Evolutionary conservation across 2,888 invertebrate genomes (phyloP), one percentile per base, ranked within the genome.

Genomic region (Agrotis exclamationis): DNA sequence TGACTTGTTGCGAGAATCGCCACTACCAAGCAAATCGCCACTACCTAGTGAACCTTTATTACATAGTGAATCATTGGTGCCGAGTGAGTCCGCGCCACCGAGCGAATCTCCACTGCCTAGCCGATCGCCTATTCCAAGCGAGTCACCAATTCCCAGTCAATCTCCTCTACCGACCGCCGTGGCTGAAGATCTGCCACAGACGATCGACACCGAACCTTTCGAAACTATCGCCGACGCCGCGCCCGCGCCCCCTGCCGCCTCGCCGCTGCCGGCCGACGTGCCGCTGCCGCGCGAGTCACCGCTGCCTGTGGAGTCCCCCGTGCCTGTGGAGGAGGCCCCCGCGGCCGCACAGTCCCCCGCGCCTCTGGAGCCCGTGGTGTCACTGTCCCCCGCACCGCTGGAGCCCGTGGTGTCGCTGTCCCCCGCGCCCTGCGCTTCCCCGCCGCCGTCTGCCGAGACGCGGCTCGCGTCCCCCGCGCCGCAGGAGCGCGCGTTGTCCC

Each of bases 71-170:
- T 71, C 86, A 0, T 75, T 84, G 58, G 58, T 82, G 24, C 85
- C 80, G 22, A 70, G 70, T 11, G 85, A 86, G 14, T 70, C 70
- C 18, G 57, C 68, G 22, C 13, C 74, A 6, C 66, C 64, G 72
- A 84, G 48, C 14, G 91, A 74, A 87, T 90, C 60, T 50, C 86
- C 63, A 71, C 44, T 86, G 22, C 84, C 83, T 3, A 63, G 50
- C 2, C 87, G 86, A 39, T 75, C 86, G 0, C 82, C 84, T 51
- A 64, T 85, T 45, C 85, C 79, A 11, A 75, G 74, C 14, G 85
- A 86, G 47, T 87, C 85, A 14, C 81, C 82, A 3, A 22, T 65
- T 47, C 78, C 75, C 18, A 64, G 72, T 33, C 85, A 86, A 45
- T 86, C 85, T n/a, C 80, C 81, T 18, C 53, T 68, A 53, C 76